phyloP scores from a whole-genome alignment of 2,888 invertebrate genomes.

The Drosophila subquinaria region DNA sequence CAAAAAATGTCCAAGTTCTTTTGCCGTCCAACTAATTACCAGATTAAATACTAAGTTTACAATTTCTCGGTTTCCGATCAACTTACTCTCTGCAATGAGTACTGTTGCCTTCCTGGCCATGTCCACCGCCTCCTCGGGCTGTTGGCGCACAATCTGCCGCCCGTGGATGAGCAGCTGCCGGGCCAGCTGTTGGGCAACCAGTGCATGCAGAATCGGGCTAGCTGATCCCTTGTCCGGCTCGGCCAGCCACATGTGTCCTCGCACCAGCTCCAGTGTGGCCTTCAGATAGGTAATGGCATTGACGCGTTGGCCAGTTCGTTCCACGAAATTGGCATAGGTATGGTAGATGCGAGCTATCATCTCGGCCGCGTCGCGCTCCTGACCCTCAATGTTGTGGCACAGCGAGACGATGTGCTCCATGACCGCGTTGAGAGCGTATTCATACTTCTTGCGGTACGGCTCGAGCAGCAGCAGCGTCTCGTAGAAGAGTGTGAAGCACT shows the following conservation, averaged over 20 bases:
- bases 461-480: conserved; percentile 70
- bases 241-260: conserved; percentile 71
- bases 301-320: conserved; percentile 36
- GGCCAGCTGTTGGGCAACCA: conserved; percentile 62
- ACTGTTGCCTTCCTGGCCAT: conserved; percentile 67
- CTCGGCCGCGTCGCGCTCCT: conserved; percentile 64
- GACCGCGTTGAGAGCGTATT: conserved; percentile 69
- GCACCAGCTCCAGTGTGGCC: conserved; percentile 62
- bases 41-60: background rate
- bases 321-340: conserved; percentile 62
- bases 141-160: conserved; percentile 45
- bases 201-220: conserved; percentile 62
- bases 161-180: conserved; percentile 64
- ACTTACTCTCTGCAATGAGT: conserved; percentile 71
- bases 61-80: too few species aligned
- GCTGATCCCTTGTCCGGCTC: conserved; percentile 50
- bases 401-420: conserved; percentile 70
- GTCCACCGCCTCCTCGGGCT: conserved; percentile 64
- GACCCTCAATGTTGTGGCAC: conserved; percentile 52
- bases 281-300: conserved; percentile 66
- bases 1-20: conserved; percentile 69
- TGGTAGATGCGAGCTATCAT: conserved; percentile 75
- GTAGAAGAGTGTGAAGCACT: conserved; percentile 65
- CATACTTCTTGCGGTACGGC: conserved; percentile 63
- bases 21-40: conserved; percentile 65